Evolutionary conservation across 2,797 vertebrate species (phyloP), one percentile per base, ranked within the genome.

Genomic region (Syndactyla subalaris): DNA sequence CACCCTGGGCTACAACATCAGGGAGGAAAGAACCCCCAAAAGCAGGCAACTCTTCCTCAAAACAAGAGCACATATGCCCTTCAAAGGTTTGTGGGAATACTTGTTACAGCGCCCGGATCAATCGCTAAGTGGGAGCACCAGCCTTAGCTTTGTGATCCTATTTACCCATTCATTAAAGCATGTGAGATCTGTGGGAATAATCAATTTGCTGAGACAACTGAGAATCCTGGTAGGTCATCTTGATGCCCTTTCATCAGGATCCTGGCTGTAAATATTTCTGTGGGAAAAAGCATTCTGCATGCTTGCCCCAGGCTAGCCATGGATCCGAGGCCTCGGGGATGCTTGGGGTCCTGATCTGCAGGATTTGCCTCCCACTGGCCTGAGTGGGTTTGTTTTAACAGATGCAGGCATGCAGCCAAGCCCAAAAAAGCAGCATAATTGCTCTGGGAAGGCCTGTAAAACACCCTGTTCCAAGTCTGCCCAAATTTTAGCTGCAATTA

Each of bases 1-100:
- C 98, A 98, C 98, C 0, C 96, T 99, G 82, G 99, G 99, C 95
- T 99, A 99, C 95, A 92, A 98, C 61, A 97, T 99, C 96, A 96
- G 79, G 83, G 98, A 98, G 95, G 94, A 95, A 67, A 95, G 14
- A 24, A 96, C 96, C 0, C 92, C 82, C 14, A 94, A 90, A 73
- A 98, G 98, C 92, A 98, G 98, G 94, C 98, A 27, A 74, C 98
- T 99, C 55, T 99, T 98, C 93, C 95, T 99, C 71, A 98, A 98
- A 93, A 99, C 99, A 2, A 97, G 98, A 71, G 96, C 98, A 1
- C 93, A 97, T 36, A 98, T 98, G 98, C 99, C 99, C 29, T 99
- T 98, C 96, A 99, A 98, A 99, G 98, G 99, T 99, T 72, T 87
- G 98, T 97, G 61, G 62, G n/a, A 72, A 71, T 59, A 43, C 45